Evolutionary conservation across 2,113 vertebrate species (phyloP), one percentile per base, ranked within the genome.

Genomic region (Trematomus loennbergii): DNA sequence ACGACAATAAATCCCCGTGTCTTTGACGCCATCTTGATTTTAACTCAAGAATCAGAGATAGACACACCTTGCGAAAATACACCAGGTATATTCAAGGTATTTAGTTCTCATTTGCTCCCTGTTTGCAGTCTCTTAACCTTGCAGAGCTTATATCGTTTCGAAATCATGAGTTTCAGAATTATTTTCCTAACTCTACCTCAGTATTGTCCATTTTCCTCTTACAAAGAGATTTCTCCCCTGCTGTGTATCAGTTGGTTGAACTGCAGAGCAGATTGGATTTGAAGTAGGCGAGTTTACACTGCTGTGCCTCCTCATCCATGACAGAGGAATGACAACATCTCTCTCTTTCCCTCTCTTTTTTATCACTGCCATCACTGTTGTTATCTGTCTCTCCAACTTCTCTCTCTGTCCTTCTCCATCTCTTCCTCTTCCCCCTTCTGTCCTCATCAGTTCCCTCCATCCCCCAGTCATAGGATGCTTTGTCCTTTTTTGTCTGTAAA

Each of bases 251-350:
- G 58, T 63, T 74, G 78, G 75, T 71, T 73, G 76, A 82, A 75
- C 75, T 25, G 59, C 74, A 77, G 80, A 84, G 82, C 75, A n/a
- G 72, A 82, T 78, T 3, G 75, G 50, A 84, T 72, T 49, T 3
- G 80, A 83, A 62, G 65, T 78, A 73, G 50, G 81, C 63, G 78
- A 60, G 60, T 65, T 82, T 33, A 53, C 48, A 43, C 80, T 25
- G 65, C 74, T 80, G 77, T 62, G 71, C 49, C 49, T 83, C 76
- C 45, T 91, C 82, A 71, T 75, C 64, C 79, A 36, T 72, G 82
- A 69, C 61, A 5, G 69, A 73, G 74, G 61, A 83, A 83, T 62
- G 85, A 81, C 78, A 88, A 66, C 40, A 67, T 79, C 53, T 69
- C 75, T 78, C 52, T 83, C 64, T 69, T 40, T 5, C 16, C 13